phyloP scores from a whole-genome alignment of 2,797 vertebrate genomes.

The Schizothorax lantsangensis region DNA sequence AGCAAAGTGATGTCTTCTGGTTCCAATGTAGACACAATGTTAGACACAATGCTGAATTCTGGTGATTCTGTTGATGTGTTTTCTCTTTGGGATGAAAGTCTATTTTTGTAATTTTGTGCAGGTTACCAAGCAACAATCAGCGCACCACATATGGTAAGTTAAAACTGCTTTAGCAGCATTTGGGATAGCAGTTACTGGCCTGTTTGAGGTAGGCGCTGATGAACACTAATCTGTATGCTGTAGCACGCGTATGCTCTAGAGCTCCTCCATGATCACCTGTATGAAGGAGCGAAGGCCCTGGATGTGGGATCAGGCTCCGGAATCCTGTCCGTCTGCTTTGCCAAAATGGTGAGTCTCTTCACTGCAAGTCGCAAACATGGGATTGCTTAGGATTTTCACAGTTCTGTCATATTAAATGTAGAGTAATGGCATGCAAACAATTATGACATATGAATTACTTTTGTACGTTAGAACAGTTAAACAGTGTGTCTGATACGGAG shows the following conservation, averaged over 20 bases:
- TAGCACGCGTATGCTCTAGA: constrained; percentile 98
- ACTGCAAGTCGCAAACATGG: background rate
- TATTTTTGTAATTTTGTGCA: constrained; percentile 73
- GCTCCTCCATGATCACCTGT: constrained; percentile 93
- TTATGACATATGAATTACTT: background rate
- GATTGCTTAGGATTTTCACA: background rate
- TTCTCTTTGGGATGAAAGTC: constrained; percentile 29
- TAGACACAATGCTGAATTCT: background rate
- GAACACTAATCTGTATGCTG: constrained; percentile 27
- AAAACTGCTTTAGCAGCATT: constrained; percentile 36
- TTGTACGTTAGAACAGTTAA: background rate
- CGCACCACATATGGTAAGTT: constrained; percentile 97
- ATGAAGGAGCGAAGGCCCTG: constrained; percentile 96
- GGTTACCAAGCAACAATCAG: constrained; percentile 99
- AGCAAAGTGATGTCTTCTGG: background rate
- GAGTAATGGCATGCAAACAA: background rate
- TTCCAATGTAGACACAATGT: background rate
- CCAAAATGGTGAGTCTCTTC: constrained; percentile 91
- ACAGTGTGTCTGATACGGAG: background rate
- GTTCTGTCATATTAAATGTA: background rate
- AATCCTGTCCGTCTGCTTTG: constrained; percentile 95
- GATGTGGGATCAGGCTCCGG: constrained; percentile 98
- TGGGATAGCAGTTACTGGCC: constrained; percentile 10
- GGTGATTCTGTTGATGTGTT: background rate
- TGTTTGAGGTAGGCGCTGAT: constrained; percentile 53